Conservation (phyloP, 2,113 vertebrate genomes). For the Rhynchomys soricoides region DNA sequence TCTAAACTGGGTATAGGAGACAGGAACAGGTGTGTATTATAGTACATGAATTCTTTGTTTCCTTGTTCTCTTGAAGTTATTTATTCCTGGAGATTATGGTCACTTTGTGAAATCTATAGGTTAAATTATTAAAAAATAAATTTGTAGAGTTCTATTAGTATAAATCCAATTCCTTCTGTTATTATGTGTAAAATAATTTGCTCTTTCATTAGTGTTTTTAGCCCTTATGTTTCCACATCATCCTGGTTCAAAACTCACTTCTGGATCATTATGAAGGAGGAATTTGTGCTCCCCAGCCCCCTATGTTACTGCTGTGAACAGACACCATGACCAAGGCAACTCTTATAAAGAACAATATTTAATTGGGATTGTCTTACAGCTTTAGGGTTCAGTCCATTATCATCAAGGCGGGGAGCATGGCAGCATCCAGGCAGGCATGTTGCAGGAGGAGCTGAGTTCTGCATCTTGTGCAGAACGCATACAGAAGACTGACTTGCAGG, state of each 20-base stretch:
- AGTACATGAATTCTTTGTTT: background rate
- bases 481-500: too few species aligned
- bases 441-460: too few species aligned
- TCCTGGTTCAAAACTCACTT: background rate
- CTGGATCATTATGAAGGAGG: background rate
- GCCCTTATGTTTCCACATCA: background rate
- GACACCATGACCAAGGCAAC: too few species aligned
- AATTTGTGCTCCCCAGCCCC: background rate
- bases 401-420: too few species aligned
- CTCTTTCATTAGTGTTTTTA: background rate
- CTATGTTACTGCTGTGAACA: too few species aligned
- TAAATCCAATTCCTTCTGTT: background rate
- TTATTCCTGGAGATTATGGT: slow-evolving; percentile 14
- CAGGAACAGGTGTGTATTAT: background rate
- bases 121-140: background rate
- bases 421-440: too few species aligned
- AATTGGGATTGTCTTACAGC: too few species aligned
- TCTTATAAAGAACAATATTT: too few species aligned
- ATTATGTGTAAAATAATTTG: slow-evolving; percentile 2
- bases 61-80: background rate
- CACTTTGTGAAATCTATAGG: background rate
- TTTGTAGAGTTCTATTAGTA: background rate
- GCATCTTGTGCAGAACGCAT: too few species aligned
- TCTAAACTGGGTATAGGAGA: slow-evolving; percentile 27
- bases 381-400: too few species aligned